A percentile compares a stretch with the other conserved stretches of the same genome.
Evolutionary conservation across 2,113 vertebrate genomes (phyloP).

Genomic region (Centropus unirufus): DNA sequence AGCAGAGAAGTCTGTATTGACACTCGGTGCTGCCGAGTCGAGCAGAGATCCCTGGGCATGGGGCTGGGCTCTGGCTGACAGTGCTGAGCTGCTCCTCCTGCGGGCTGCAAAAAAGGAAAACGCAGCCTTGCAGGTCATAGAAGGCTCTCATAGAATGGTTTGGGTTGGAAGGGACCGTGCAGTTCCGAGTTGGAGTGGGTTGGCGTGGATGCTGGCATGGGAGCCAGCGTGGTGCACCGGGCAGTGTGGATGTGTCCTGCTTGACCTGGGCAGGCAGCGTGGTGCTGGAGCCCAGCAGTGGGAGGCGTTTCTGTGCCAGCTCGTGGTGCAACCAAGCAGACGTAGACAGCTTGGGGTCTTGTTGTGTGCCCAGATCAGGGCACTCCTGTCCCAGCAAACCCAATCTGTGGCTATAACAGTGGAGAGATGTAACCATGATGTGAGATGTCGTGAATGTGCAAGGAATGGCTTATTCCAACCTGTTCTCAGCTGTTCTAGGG

Average conservation of each 20-base stretch:
- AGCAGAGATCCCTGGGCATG: not conserved
- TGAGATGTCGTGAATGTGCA: not conserved
- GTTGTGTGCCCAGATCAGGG: not conserved
- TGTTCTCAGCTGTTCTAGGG: not conserved
- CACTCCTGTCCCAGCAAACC: not conserved
- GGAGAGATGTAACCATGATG: fast-evolving
- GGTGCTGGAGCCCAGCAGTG: not conserved
- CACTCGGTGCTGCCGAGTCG: fast-evolving
- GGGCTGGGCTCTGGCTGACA: not conserved
- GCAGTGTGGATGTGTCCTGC: not conserved
- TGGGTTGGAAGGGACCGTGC: no score
- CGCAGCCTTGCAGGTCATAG: no score
- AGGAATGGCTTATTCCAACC: not conserved
- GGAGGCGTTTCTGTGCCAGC: not conserved
- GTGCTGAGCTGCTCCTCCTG: not conserved
- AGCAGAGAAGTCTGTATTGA: not conserved
- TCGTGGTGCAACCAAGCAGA: not conserved
- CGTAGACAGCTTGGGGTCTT: not conserved
- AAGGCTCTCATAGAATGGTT: no score
- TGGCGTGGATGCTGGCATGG: no score
- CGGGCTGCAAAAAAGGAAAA: not conserved
- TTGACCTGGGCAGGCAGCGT: not conserved
- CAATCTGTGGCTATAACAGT: not conserved
- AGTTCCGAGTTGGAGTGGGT: no score
- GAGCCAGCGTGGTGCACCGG: fast-evolving